Conservation (phyloP, 2,113 vertebrate species). For the Chloroceryle aenea region DNA sequence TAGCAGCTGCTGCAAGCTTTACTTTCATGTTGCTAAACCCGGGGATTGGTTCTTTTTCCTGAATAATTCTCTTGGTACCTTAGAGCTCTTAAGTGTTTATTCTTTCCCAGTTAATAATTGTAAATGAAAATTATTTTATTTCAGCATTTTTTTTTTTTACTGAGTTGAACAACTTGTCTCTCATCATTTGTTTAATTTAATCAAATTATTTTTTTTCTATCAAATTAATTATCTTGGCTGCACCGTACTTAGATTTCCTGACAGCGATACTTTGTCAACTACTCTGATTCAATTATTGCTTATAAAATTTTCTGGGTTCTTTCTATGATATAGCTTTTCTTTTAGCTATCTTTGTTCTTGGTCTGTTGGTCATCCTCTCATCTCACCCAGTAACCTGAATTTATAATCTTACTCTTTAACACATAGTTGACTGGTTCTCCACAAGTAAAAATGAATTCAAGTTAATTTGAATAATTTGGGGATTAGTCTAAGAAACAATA, state of each 20-base stretch:
- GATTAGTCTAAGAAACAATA: background rate
- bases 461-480: background rate
- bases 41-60: background rate
- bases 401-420: background rate
- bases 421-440: background rate
- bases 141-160: background rate
- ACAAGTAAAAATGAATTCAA: background rate
- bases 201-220: background rate
- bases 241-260: background rate
- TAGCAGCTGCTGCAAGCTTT: background rate
- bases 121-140: background rate
- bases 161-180: background rate
- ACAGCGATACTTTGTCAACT: background rate
- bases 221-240: background rate
- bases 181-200: background rate
- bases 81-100: background rate
- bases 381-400: background rate
- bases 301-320: background rate
- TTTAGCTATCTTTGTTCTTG: background rate
- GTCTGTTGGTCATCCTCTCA: background rate
- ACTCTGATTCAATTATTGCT: background rate
- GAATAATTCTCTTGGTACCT: background rate
- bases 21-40: background rate
- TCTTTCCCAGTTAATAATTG: background rate
- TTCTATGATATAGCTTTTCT: background rate